Evolutionary conservation across 2,113 vertebrate species (phyloP), one percentile per base, ranked within the genome.

Genomic region (Solenodon paradoxus): DNA sequence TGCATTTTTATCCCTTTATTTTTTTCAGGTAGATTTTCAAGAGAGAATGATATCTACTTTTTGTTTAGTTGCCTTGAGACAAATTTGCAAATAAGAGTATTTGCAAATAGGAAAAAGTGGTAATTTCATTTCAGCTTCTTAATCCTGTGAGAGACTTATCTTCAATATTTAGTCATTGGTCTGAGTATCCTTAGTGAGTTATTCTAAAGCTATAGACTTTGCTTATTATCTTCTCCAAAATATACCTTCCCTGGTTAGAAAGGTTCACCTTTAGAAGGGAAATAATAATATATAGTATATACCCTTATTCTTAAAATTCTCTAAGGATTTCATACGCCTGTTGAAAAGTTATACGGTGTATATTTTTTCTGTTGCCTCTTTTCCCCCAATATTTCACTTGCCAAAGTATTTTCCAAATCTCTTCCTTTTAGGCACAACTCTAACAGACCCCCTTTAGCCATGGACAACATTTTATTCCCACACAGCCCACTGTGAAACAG

Each of bases 21-120:
- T 96, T 91, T 94, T 94, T 92, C n/a, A 22, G 63, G 72, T 55
- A 96, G 69, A 85, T 87, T 89, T n/a, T 91, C 11, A 16, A 90
- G 69, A 94, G 81, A 95, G 66, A 92, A 80, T 53, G 94, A 78
- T 63, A 92, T 88, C 83, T 96, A 75, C 92, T 93, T 97, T 88
- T 95, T 80, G 78, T 77, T 95, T 59, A 69, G 80, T 89, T 95
- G 59, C 61, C 92, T 95, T 97, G 90, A 96, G 94, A 80, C 92
- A 92, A 68, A 92, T 96, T 95, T 96, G 47, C 47, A 90, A 95
- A 90, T 92, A 96, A 84, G 66, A 93, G 88, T 96, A 95, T 96
- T 94, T 95, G 87, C 87, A 92, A 95, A 94, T 97, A 93, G 32
- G 42, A 94, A 95, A 94, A 93, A 68, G 72, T 88, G 64, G 49